Evolutionary conservation across 2,113 vertebrate species (phyloP), one percentile per base, ranked within the genome.

Genomic region (Hyperopisus bebe): DNA sequence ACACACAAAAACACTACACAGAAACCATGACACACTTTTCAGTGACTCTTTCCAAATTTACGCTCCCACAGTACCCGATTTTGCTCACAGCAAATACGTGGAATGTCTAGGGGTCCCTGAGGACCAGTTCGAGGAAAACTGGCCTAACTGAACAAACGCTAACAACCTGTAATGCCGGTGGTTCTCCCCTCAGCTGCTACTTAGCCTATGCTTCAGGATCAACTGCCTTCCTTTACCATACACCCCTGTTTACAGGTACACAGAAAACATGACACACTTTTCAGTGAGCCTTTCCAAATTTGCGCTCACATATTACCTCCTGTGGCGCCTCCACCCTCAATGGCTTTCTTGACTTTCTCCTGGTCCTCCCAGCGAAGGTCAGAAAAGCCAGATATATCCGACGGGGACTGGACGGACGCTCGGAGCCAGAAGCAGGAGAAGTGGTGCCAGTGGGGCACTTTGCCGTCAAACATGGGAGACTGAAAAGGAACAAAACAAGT

Each of bases 381-480:
- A 0, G 97, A 95, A 86, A 97, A 99, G 1, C 98, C 98, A 0
- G 96, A 95, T 0, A 99, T 96, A 86, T 99, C 98, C 0, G 92
- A 87, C 0, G 94, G 91, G 42, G 96, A 96, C 91, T 98, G 94
- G 0, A 96, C 95, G 0, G 97, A 95, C 6, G 97, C 97, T 1
- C 97, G 92, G 93, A 96, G 98, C 98, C 98, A 99, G 95, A 99
- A 99, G 92, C 98, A 99, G 88, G 98, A 95, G 92, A 98, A 99
- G 93, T 99, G 98, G 93, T 99, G 97, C 98, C 98, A 99, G 92
- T 99, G 98, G 0, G 98, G 98, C 55, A 99, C 97, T 92, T 99
- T 99, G 4, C 98, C 98, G 87, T 99, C 98, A 42, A 99, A 99
- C 98, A 98, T 99, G 87, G 98, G 98, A 0, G 98, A 99, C 98